Evolutionary conservation across 1,140 invertebrate genomes (phyloP).

Genomic region (Ceratina australensis): DNA sequence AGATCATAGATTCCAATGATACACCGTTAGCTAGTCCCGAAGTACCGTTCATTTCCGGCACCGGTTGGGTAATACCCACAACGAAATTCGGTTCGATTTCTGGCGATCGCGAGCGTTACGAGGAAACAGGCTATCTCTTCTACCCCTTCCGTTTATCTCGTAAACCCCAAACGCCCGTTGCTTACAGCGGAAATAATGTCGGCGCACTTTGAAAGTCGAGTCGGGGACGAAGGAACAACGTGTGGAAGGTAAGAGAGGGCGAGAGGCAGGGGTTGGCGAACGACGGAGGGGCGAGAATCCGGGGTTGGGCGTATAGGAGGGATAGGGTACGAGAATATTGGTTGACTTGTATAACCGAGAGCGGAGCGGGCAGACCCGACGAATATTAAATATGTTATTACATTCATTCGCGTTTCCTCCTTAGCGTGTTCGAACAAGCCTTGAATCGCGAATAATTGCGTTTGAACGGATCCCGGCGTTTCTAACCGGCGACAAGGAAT

Average conservation of each 20-base stretch:
- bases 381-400: conserved; percentile 80
- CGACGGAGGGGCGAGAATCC: background rate
- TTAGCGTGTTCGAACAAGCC: conserved; percentile 60
- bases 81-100: conserved; percentile 9
- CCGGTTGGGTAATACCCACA: background rate
- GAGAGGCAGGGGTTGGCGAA: conserved; percentile 20
- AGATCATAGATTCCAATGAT: background rate
- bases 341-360: conserved; percentile 78
- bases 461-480: background rate
- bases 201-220: conserved; percentile 67
- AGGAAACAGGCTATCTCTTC: conserved; percentile 13
- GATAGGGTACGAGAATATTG: conserved; percentile 77
- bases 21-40: background rate
- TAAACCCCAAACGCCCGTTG: conserved; percentile 18
- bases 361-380: conserved; percentile 71
- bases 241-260: background rate
- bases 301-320: conserved; percentile 19
- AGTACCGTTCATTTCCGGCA: conserved; percentile 4
- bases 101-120: conserved; percentile 14
- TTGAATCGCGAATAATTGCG: background rate
- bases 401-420: conserved; percentile 76
- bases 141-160: background rate
- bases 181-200: conserved; percentile 74
- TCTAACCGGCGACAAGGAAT: background rate
- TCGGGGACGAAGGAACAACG: conserved; percentile 16